These are phyloP conservation scores for Chaitophorus viminalis DNA, from an alignment of 2,888 invertebrate genomes.

Conservation along the genomic window DNA sequence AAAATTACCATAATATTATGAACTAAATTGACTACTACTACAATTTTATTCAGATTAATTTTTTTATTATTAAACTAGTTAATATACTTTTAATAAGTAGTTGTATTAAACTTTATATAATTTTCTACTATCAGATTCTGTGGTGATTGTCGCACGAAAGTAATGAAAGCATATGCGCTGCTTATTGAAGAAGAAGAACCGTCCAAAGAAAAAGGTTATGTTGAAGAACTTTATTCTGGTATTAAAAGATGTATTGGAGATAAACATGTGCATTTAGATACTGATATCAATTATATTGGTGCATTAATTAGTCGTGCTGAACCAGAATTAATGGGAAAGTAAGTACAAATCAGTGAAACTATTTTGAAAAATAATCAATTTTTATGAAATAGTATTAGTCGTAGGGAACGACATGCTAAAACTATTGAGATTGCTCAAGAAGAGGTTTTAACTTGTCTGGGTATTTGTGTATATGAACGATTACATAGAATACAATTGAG, in stretches of 20 bases:
- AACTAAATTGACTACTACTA: no score
- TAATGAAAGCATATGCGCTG: conserved; percentile 84
- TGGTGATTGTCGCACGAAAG: conserved; percentile 92
- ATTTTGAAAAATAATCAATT: background rate
- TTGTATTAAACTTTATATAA: background rate
- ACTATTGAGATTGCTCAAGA: conserved; percentile 97
- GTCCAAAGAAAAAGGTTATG: conserved; percentile 88
- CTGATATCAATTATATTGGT: conserved; percentile 88
- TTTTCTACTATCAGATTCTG: conserved; percentile 74
- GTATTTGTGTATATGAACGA: conserved; percentile 91
- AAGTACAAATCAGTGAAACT: conserved; percentile 63
- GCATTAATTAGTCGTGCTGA: conserved; percentile 89
- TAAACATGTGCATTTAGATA: conserved; percentile 87
- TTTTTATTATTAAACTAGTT: no score
- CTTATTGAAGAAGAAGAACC: conserved; percentile 84
- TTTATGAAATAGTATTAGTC: conserved; percentile 46
- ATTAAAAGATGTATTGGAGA: conserved; percentile 87
- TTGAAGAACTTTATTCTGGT: conserved; percentile 85
- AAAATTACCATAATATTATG: no score
- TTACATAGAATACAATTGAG: conserved; percentile 87
- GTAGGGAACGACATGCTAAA: conserved; percentile 92
- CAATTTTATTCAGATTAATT: no score
- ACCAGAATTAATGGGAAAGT: conserved; percentile 89
- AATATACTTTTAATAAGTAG: no score
- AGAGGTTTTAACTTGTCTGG: conserved; percentile 93